Evolutionary conservation across 2,888 invertebrate genomes (phyloP).

Genomic region (Drosophila anomalata): DNA sequence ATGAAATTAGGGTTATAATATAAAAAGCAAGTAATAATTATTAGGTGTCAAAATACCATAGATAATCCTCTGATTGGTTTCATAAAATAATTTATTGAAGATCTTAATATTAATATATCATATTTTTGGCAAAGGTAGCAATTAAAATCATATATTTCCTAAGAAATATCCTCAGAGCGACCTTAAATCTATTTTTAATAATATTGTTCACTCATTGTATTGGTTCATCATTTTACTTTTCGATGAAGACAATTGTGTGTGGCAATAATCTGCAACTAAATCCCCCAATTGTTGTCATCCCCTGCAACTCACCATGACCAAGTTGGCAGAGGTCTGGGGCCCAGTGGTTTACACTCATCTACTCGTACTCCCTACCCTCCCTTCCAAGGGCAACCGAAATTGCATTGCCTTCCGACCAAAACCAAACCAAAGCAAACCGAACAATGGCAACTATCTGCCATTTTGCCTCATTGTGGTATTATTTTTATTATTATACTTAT

Average conservation of each 20-base stretch:
- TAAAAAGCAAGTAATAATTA: too few species aligned
- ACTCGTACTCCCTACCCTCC: slow-evolving; percentile 15
- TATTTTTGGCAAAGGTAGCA: too few species aligned
- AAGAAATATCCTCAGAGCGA: not conserved
- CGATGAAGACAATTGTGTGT: slow-evolving; percentile 22
- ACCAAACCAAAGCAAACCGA: slow-evolving; percentile 36
- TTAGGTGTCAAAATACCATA: too few species aligned
- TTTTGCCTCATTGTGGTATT: slow-evolving; percentile 41
- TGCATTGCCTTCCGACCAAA: slow-evolving; percentile 37
- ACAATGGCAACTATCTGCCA: slow-evolving; percentile 45
- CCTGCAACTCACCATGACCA: slow-evolving; percentile 43
- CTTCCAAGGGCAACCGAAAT: slow-evolving; percentile 43
- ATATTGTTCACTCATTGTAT: slow-evolving; percentile 1
- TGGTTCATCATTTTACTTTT: slow-evolving; percentile 4
- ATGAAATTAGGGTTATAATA: not conserved
- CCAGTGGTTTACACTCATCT: slow-evolving; percentile 28
- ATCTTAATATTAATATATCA: too few species aligned
- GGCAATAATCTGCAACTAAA: slow-evolving; percentile 27
- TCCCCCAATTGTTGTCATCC: slow-evolving; percentile 36
- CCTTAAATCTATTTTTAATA: not conserved
- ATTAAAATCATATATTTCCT: too few species aligned
- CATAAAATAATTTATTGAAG: too few species aligned
- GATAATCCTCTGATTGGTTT: not conserved
- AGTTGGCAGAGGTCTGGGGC: slow-evolving; percentile 33
- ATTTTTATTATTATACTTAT: slow-evolving; percentile 61